These are phyloP conservation scores for Schizopygopsis malacanthus DNA, from an alignment of 2,797 vertebrate genomes.

Conservation along the genomic window DNA sequence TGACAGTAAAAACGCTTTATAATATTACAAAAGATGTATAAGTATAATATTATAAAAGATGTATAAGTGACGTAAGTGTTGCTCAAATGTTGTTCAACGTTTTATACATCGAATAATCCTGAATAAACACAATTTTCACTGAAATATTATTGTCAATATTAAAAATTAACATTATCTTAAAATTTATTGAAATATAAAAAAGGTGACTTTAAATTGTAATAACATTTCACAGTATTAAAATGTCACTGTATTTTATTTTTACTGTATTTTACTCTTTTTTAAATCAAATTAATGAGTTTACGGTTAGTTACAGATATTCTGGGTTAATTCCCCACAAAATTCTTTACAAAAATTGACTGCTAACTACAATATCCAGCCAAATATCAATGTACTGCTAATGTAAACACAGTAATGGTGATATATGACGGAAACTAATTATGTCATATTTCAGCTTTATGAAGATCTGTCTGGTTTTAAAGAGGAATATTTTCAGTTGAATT, in stretches of 20 bases:
- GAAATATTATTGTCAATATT: background rate
- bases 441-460: background rate
- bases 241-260: background rate
- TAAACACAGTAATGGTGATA: background rate
- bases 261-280: background rate
- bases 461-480: background rate
- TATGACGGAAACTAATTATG: too few relatives aligned
- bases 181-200: background rate
- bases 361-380: background rate
- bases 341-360: background rate
- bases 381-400: background rate
- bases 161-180: background rate
- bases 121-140: background rate
- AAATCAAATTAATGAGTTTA: background rate
- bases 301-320: background rate
- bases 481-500: background rate
- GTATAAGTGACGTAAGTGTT: too few relatives aligned
- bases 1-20: background rate
- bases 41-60: too few relatives aligned
- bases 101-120: background rate
- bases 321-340: background rate
- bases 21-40: too few relatives aligned
- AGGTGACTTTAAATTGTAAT: background rate
- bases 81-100: too few relatives aligned
- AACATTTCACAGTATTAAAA: background rate